A percentile compares a stretch with the other conserved stretches of the same genome.
These are phyloP conservation scores for Mionectes olivaceus DNA, from an alignment of 2,797 vertebrate species.

Conservation along the genomic window DNA sequence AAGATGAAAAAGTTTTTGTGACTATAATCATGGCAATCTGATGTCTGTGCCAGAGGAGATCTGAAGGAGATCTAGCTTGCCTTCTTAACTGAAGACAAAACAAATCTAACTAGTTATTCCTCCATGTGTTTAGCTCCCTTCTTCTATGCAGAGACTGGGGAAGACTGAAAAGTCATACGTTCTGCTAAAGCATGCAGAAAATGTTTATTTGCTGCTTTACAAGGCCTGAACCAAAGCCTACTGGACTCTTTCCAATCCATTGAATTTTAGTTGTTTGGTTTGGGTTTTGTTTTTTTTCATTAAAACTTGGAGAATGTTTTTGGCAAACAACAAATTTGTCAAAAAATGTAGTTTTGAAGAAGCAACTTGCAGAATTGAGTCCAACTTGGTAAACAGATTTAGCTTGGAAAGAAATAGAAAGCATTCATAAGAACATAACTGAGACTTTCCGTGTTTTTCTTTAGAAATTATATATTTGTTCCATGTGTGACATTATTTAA, in stretches of 20 bases:
- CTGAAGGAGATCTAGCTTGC: background rate
- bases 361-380: background rate
- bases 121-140: background rate
- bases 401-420: slow-evolving; percentile 48
- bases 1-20: background rate
- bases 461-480: slow-evolving; percentile 24
- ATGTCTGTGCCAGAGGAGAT: background rate
- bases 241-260: slow-evolving; percentile 54
- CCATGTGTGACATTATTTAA: slow-evolving; percentile 22
- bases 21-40: background rate
- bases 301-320: slow-evolving; percentile 32
- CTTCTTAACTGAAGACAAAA: background rate
- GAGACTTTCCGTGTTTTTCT: slow-evolving; percentile 22
- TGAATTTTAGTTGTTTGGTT: slow-evolving; percentile 21
- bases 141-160: background rate
- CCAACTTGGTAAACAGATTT: slow-evolving; percentile 40
- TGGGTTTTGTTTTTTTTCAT: background rate
- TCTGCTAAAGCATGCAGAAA: slow-evolving; percentile 27
- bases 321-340: background rate
- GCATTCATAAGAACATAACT: background rate
- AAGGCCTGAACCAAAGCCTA: slow-evolving; percentile 37
- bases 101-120: background rate
- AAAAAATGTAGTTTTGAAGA: slow-evolving; percentile 27
- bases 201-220: slow-evolving; percentile 53
- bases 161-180: background rate